These are phyloP conservation scores for Acholoe squamosa DNA, from an alignment of 2,888 invertebrate species.

Conservation along the genomic window DNA sequence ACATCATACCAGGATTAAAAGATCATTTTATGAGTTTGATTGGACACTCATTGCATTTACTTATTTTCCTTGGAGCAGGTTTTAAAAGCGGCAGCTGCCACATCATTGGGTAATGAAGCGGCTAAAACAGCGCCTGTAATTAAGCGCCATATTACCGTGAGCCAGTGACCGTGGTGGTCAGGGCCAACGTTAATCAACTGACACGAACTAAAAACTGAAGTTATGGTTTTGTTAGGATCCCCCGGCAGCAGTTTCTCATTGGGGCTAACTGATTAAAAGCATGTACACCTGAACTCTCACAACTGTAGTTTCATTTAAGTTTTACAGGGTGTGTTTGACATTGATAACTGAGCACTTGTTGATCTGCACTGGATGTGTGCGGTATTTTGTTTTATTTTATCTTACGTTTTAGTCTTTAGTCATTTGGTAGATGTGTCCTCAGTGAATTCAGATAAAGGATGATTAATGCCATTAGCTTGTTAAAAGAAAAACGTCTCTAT, in stretches of 20 bases:
- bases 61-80: not conserved
- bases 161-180: not conserved
- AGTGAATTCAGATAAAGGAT: too few relatives aligned
- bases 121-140: not conserved
- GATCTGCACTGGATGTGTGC: too few relatives aligned
- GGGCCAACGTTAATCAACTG: constrained; percentile 3
- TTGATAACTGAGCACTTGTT: too few relatives aligned
- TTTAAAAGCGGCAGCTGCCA: not conserved
- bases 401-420: too few relatives aligned
- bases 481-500: too few relatives aligned
- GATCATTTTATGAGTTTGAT: not conserved
- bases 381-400: too few relatives aligned
- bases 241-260: not conserved
- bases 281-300: too few relatives aligned
- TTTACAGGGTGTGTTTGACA: too few relatives aligned
- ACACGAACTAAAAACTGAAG: not conserved
- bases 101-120: constrained; percentile 14
- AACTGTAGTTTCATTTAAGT: too few relatives aligned
- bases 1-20: constrained; percentile 4
- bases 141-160: not conserved
- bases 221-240: not conserved
- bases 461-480: too few relatives aligned
- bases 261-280: too few relatives aligned
- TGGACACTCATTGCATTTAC: constrained; percentile 3
- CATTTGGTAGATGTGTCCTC: too few relatives aligned